Conservation (phyloP, 1,140 invertebrate genomes). For the Helicoverpa zea region DNA sequence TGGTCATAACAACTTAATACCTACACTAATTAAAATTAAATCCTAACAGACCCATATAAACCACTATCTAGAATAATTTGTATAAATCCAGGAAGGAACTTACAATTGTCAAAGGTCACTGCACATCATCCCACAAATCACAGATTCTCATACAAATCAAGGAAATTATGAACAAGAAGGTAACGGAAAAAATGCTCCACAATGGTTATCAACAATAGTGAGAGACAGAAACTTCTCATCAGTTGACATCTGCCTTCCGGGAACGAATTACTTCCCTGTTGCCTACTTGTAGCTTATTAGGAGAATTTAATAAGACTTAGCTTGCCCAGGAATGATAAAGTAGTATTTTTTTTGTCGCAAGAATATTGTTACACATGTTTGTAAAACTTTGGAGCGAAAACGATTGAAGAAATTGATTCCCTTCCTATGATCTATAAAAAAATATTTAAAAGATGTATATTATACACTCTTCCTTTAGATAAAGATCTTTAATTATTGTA, state of each 20-base stretch:
- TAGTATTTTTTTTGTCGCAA: not conserved
- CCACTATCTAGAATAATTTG: too few species aligned
- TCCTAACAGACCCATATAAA: too few species aligned
- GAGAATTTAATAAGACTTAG: not conserved
- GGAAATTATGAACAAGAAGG: slow-evolving; percentile 1
- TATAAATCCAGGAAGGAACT: too few species aligned
- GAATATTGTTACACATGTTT: too few species aligned
- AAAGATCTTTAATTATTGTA: too few species aligned
- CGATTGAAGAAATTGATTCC: too few species aligned
- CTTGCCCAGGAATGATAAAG: not conserved
- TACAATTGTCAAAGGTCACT: too few species aligned
- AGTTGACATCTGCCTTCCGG: slow-evolving; percentile 19
- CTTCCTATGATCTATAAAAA: too few species aligned
- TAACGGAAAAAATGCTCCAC: slow-evolving; percentile 20
- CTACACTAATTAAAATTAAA: too few species aligned
- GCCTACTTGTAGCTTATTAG: slow-evolving; percentile 2
- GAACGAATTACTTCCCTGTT: slow-evolving; percentile 18
- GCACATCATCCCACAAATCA: too few species aligned
- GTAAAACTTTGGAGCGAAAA: too few species aligned
- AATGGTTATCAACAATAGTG: slow-evolving; percentile 34
- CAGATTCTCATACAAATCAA: slow-evolving; percentile 18
- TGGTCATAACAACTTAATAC: too few species aligned
- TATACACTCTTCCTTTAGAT: not conserved
- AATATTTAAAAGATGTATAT: not conserved
- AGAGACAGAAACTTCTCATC: not conserved